phyloP scores from a whole-genome alignment of 2,888 invertebrate genomes.

The Adelognathus sp. region DNA sequence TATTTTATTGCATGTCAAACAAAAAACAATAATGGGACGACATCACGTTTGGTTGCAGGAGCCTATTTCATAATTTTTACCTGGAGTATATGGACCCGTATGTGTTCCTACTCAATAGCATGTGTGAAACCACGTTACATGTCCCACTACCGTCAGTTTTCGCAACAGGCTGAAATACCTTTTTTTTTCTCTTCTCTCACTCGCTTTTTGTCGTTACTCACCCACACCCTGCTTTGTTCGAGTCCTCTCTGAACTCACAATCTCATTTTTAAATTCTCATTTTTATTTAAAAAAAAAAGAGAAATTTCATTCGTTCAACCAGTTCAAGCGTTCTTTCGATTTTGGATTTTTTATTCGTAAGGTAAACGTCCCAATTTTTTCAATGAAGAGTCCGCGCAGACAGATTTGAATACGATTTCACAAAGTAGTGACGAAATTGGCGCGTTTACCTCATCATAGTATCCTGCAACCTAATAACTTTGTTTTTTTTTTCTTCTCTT shows the following conservation, averaged over 20 bases:
- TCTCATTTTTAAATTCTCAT: not conserved
- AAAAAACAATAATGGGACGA: slow-evolving; percentile 77
- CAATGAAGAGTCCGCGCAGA: no score
- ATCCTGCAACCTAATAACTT: slow-evolving; percentile 33
- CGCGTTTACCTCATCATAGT: slow-evolving; percentile 48
- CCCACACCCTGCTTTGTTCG: slow-evolving; percentile 47
- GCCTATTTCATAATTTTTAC: slow-evolving; percentile 81
- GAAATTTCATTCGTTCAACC: slow-evolving; percentile 55
- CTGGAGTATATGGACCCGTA: slow-evolving; percentile 81
- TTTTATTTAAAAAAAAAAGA: slow-evolving; percentile 15
- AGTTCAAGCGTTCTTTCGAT: no score
- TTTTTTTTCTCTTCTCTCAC: no score
- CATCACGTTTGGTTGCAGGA: slow-evolving; percentile 80
- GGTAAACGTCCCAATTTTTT: not conserved
- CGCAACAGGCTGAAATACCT: slow-evolving; percentile 79
- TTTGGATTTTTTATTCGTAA: slow-evolving; percentile 46
- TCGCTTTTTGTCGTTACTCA: slow-evolving; percentile 66
- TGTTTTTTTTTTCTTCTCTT: not conserved
- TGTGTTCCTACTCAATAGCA: slow-evolving; percentile 81
- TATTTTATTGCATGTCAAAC: slow-evolving; percentile 76
- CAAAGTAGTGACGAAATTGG: no score
- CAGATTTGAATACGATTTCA: no score
- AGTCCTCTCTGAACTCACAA: slow-evolving; percentile 38
- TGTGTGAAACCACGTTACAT: slow-evolving; percentile 81
- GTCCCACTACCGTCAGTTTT: slow-evolving; percentile 81